These are phyloP conservation scores for Azemiops feae DNA, from an alignment of 2,113 vertebrate species.

Conservation along the genomic window DNA sequence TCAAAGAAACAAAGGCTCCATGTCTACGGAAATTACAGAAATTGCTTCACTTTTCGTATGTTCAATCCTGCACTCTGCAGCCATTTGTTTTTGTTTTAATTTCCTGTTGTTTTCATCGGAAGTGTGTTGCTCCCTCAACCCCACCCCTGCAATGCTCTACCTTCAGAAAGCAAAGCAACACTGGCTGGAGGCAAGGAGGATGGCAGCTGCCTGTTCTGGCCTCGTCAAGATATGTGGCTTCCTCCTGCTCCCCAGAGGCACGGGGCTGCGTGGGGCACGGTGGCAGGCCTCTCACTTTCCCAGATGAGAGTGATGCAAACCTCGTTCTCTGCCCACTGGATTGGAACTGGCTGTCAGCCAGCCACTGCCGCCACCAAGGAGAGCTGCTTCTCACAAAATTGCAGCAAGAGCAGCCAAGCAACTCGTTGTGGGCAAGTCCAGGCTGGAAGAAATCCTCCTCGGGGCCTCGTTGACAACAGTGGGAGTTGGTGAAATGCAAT, in stretches of 20 bases:
- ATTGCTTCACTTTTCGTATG: not conserved
- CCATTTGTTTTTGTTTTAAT: not conserved
- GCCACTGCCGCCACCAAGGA: not conserved
- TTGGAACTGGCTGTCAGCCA: not conserved
- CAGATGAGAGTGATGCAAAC: rapidly evolving
- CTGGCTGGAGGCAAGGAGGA: too few relatives aligned
- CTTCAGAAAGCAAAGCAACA: not conserved
- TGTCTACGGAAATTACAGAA: not conserved
- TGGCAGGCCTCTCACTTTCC: not conserved
- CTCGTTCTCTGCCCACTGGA: not conserved
- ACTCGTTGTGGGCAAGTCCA: not conserved
- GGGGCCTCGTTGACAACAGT: slow-evolving; percentile 37
- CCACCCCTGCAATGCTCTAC: not conserved
- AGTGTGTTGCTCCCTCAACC: not conserved
- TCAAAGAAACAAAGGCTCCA: not conserved
- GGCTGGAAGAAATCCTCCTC: slow-evolving; percentile 36
- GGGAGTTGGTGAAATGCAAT: slow-evolving; percentile 44
- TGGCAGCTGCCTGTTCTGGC: not conserved
- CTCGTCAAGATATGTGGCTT: too few relatives aligned
- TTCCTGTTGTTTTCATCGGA: not conserved
- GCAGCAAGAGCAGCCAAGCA: not conserved
- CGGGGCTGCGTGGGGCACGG: too few relatives aligned
- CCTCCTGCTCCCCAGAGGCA: not conserved
- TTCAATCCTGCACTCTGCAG: not conserved
- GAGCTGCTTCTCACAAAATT: not conserved